These are phyloP conservation scores for Paratilapia polleni DNA, from an alignment of 2,113 vertebrate genomes.

Conservation along the genomic window DNA sequence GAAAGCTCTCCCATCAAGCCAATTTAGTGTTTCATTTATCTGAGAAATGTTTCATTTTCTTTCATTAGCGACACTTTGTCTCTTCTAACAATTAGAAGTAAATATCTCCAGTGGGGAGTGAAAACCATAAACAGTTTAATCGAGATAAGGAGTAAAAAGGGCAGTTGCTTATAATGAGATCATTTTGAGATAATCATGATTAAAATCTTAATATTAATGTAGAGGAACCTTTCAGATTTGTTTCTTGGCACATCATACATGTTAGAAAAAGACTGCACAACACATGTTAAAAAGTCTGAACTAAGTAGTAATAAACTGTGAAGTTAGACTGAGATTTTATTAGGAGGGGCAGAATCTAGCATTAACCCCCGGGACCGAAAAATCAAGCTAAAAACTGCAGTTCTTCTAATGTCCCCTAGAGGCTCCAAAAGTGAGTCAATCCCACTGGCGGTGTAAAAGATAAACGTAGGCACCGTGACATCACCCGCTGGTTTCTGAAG, in stretches of 20 bases:
- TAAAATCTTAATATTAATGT: not conserved
- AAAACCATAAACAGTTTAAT: not conserved
- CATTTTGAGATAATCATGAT: not conserved
- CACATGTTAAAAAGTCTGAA: no score
- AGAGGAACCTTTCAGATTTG: no score
- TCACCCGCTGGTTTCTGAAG: no score
- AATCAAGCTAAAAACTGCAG: not conserved
- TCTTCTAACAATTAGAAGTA: not conserved
- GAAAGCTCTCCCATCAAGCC: not conserved
- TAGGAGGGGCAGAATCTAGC: rapidly evolving
- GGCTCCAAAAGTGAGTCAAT: not conserved
- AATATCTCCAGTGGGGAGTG: not conserved
- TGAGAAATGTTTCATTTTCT: not conserved
- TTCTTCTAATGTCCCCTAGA: not conserved
- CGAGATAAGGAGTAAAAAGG: not conserved
- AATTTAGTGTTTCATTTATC: not conserved
- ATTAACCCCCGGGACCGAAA: no score
- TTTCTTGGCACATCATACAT: not conserved
- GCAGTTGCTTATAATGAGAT: not conserved
- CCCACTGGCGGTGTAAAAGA: no score
- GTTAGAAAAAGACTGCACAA: not conserved
- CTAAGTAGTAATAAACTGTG: no score
- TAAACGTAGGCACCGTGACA: no score
- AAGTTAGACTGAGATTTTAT: no score
- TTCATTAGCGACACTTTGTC: not conserved